These are phyloP conservation scores for Seladonia tumulorum DNA, from an alignment of 2,888 invertebrate genomes.

Conservation along the genomic window DNA sequence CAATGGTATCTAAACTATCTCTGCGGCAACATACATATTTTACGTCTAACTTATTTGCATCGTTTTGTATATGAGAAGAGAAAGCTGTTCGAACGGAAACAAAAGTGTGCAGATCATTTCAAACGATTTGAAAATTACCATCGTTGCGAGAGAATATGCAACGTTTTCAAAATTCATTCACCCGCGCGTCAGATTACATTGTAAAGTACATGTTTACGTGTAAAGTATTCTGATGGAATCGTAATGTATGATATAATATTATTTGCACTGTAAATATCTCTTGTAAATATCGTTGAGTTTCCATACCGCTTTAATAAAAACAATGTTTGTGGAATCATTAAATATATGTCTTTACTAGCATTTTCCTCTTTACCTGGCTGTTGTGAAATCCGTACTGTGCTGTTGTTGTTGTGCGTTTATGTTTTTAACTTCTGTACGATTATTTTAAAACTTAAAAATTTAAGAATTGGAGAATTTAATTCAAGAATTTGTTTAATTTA, in stretches of 20 bases:
- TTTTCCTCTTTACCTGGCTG: constrained; percentile 3
- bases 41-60: constrained; percentile 66
- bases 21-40: constrained; percentile 47
- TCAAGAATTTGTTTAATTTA: too few species aligned
- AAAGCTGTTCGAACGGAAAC: constrained; percentile 4
- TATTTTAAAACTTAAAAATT: background rate
- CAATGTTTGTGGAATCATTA: constrained; percentile 85
- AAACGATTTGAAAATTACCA: constrained; percentile 25
- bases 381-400: background rate
- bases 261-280: constrained; percentile 83
- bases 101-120: constrained; percentile 26
- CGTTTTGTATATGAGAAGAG: constrained; percentile 36
- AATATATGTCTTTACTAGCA: constrained; percentile 45
- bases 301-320: constrained; percentile 87
- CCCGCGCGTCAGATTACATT: constrained; percentile 42
- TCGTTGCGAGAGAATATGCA: constrained; percentile 22
- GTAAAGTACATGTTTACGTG: too few species aligned
- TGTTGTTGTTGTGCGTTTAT: background rate
- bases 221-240: constrained; percentile 42
- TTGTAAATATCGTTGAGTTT: constrained; percentile 87
- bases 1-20: constrained; percentile 44
- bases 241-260: constrained; percentile 61
- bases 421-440: background rate
- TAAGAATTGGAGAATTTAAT: background rate
- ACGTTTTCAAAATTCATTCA: constrained; percentile 39